phyloP scores from a whole-genome alignment of 2,888 invertebrate species.

The Morpho helenor region DNA sequence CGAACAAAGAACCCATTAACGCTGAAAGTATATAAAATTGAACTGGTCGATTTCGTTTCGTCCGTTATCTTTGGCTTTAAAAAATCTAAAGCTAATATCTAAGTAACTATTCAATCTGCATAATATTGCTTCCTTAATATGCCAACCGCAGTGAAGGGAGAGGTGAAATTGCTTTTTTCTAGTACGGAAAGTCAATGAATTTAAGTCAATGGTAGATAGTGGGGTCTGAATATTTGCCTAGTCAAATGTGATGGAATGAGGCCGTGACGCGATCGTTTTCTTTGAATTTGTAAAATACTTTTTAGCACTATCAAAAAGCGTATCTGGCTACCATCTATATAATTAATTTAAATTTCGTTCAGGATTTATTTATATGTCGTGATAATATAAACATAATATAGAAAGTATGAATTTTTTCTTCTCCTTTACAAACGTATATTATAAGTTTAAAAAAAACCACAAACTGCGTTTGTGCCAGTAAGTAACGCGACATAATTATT shows the following conservation, averaged over 20 bases:
- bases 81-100: slow-evolving; percentile 28
- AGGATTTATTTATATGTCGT: too few species aligned
- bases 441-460: too few species aligned
- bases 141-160: slow-evolving; percentile 54
- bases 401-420: too few species aligned
- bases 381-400: too few species aligned
- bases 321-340: too few species aligned
- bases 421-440: too few species aligned
- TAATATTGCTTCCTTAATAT: slow-evolving; percentile 76
- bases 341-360: too few species aligned
- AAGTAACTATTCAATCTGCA: slow-evolving; percentile 52
- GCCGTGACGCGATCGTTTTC: slow-evolving; percentile 47
- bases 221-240: slow-evolving; percentile 71
- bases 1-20: slow-evolving; percentile 1
- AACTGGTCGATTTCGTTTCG: not conserved
- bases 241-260: slow-evolving; percentile 73
- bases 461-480: too few species aligned
- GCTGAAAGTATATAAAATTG: slow-evolving; percentile 1
- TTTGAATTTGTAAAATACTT: slow-evolving; percentile 48
- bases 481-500: too few species aligned
- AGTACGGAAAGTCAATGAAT: slow-evolving; percentile 65
- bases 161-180: slow-evolving; percentile 70
- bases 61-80: slow-evolving; percentile 14
- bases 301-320: slow-evolving; percentile 20
- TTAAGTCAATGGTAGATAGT: slow-evolving; percentile 61